Percentiles rank a stretch among this genome's conserved stretches.
Conservation (phyloP, 2,113 vertebrate species). For the Addax nasomaculatus region DNA sequence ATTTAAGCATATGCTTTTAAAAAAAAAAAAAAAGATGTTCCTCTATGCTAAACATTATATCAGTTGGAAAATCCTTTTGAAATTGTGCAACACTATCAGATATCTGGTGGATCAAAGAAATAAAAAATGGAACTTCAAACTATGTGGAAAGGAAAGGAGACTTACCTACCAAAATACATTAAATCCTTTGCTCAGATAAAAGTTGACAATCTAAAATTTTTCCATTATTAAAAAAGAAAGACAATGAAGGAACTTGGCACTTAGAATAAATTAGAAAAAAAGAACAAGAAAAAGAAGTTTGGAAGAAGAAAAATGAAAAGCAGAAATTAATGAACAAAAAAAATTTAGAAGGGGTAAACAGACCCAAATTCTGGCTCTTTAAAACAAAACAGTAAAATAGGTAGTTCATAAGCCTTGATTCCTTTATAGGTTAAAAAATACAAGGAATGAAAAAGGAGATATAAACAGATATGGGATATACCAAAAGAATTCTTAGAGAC, state of each 20-base stretch:
- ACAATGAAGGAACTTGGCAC: not conserved
- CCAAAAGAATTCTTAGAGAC: not conserved
- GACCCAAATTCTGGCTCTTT: not conserved
- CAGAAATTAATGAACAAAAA: slow-evolving; percentile 14
- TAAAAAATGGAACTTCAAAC: not conserved
- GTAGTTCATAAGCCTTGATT: not conserved
- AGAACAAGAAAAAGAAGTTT: not conserved
- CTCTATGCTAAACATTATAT: not conserved
- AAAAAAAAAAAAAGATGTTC: not conserved
- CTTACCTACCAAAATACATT: not conserved
- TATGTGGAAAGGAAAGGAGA: not conserved
- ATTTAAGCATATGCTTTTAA: not conserved
- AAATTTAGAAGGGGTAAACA: not conserved
- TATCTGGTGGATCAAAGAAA: slow-evolving; percentile 5
- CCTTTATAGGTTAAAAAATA: not conserved
- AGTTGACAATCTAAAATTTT: slow-evolving; percentile 17
- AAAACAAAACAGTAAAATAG: not conserved
- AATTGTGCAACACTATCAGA: not conserved
- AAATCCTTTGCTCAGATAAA: slow-evolving; percentile 23
- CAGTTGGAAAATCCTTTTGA: not conserved
- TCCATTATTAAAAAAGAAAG: not conserved
- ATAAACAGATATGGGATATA: not conserved
- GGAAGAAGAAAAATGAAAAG: slow-evolving; percentile 25
- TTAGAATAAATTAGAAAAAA: slow-evolving; percentile 5
- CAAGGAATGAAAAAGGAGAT: not conserved